A percentile compares a stretch with the other conserved stretches of the same genome.
These are phyloP conservation scores for Steinernema khuongi DNA, from an alignment of 1,140 invertebrate genomes.

Conservation along the genomic window DNA sequence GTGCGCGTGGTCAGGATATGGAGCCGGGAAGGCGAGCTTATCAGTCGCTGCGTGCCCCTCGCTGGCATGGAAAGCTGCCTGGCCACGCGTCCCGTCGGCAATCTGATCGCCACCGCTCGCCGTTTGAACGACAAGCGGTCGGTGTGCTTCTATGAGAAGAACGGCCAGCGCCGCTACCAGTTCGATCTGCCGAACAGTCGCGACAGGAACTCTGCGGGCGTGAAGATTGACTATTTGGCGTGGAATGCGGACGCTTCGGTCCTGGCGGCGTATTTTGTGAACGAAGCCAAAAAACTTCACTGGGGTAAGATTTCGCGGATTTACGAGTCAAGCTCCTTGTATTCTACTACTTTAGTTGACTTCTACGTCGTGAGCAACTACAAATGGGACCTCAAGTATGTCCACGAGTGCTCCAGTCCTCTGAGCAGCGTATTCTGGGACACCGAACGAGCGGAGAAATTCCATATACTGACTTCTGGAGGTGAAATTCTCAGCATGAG, in stretches of 20 bases:
- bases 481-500: slow-evolving; percentile 25
- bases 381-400: slow-evolving; percentile 82
- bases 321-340: neutral
- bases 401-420: neutral
- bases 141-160: slow-evolving; percentile 82
- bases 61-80: slow-evolving; percentile 69
- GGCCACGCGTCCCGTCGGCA: slow-evolving; percentile 72
- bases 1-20: slow-evolving; percentile 63
- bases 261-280: slow-evolving; percentile 66
- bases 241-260: slow-evolving; percentile 78
- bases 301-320: slow-evolving; percentile 39
- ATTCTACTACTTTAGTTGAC: slow-evolving; percentile 63
- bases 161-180: slow-evolving; percentile 79
- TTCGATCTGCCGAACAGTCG: slow-evolving; percentile 66
- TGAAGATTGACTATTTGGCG: slow-evolving; percentile 65
- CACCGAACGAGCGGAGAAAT: slow-evolving; percentile 16
- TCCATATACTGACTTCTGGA: slow-evolving; percentile 26
- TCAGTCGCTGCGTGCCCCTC: slow-evolving; percentile 70
- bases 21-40: slow-evolving; percentile 69
- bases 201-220: slow-evolving; percentile 26
- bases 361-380: slow-evolving; percentile 78
- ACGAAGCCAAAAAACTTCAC: slow-evolving; percentile 45
- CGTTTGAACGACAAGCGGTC: slow-evolving; percentile 64
- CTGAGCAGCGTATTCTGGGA: slow-evolving; percentile 26
- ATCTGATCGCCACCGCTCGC: slow-evolving; percentile 71